phyloP scores from a whole-genome alignment of 2,888 invertebrate genomes.

The Allygus modestus region DNA sequence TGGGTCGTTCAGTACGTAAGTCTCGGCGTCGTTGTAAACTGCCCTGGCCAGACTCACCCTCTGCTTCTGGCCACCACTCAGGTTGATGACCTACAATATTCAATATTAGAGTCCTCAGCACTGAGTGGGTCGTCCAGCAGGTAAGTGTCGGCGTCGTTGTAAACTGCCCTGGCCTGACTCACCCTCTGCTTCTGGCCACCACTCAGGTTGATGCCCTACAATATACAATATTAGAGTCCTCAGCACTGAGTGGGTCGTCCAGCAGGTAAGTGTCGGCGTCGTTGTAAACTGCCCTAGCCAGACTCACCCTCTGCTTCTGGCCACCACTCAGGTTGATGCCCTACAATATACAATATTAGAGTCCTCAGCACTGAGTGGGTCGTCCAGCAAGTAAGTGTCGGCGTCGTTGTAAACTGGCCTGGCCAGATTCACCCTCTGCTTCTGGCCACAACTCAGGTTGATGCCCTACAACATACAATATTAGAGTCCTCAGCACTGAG shows the following conservation, averaged over 20 bases:
- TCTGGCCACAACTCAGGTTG: slow-evolving; percentile 82
- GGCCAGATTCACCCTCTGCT: slow-evolving; percentile 88
- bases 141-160: slow-evolving; percentile 92
- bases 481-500: slow-evolving; percentile 78
- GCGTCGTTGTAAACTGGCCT: slow-evolving; percentile 92
- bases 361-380: slow-evolving; percentile 73
- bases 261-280: slow-evolving; percentile 94
- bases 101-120: slow-evolving; percentile 82
- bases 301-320: slow-evolving; percentile 93
- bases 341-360: slow-evolving; percentile 74
- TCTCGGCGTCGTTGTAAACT: slow-evolving; percentile 90
- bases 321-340: slow-evolving; percentile 93
- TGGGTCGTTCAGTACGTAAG: slow-evolving; percentile 97
- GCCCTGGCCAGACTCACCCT: no score
- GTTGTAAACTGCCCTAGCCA: slow-evolving; percentile 94
- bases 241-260: slow-evolving; percentile 90
- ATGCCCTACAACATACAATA: slow-evolving; percentile 83
- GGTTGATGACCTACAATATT: no score
- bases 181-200: slow-evolving; percentile 96
- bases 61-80: no score
- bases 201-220: slow-evolving; percentile 86
- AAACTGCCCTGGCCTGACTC: slow-evolving; percentile 94
- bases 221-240: slow-evolving; percentile 82
- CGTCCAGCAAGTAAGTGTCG: slow-evolving; percentile 95
- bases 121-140: slow-evolving; percentile 93